phyloP scores from a whole-genome alignment of 2,888 invertebrate species.

The Dichetophora obliterata region DNA sequence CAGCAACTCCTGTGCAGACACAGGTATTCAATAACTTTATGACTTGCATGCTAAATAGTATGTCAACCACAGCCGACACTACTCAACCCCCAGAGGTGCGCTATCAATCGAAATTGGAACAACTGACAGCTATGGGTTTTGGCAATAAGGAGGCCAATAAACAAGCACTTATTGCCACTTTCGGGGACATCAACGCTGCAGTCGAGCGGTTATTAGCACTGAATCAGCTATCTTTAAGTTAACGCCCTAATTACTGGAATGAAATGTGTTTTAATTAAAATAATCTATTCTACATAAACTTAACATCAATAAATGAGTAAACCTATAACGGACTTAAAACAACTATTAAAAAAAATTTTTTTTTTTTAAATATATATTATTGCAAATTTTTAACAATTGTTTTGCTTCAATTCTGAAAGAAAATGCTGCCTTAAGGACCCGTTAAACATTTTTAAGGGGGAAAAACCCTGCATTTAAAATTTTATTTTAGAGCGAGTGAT shows the following conservation, averaged over 20 bases:
- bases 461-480: too few relatives aligned
- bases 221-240: constrained; percentile 86
- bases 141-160: constrained; percentile 96
- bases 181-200: constrained; percentile 97
- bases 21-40: constrained; percentile 75
- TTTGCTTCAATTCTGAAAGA: too few relatives aligned
- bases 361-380: too few relatives aligned
- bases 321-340: constrained; percentile 4
- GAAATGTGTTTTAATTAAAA: constrained; percentile 28
- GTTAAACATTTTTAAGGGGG: too few relatives aligned
- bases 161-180: constrained; percentile 94
- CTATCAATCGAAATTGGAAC: constrained; percentile 93
- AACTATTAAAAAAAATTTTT: constrained; percentile 12
- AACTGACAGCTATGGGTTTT: constrained; percentile 96
- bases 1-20: constrained; percentile 61
- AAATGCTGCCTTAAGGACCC: too few relatives aligned
- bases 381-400: too few relatives aligned
- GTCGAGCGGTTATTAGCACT: constrained; percentile 92
- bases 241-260: constrained; percentile 71
- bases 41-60: constrained; percentile 83
- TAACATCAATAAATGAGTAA: constrained; percentile 29
- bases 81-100: constrained; percentile 91
- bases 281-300: constrained; percentile 28
- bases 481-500: too few relatives aligned
- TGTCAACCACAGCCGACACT: constrained; percentile 73